phyloP scores from a whole-genome alignment of 2,113 vertebrate genomes.

The Microcebus griseorufus region DNA sequence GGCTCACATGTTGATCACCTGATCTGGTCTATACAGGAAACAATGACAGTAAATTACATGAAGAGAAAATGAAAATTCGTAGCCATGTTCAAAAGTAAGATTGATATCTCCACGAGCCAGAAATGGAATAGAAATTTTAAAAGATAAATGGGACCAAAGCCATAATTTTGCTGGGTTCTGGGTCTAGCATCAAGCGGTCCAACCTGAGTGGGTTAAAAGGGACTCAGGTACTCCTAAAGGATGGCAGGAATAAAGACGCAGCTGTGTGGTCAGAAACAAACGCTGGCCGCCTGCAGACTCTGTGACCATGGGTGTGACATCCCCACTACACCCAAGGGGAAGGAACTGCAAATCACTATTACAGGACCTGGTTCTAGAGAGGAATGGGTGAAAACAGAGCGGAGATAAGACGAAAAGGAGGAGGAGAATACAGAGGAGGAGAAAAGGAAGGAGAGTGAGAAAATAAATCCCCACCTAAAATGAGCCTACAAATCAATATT shows the following conservation, averaged over 20 bases:
- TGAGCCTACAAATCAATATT: constrained; percentile 15
- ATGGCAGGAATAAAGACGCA: not conserved
- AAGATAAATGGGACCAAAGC: not conserved
- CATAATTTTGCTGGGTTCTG: not conserved
- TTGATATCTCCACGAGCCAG: not conserved
- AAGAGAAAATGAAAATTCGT: not conserved
- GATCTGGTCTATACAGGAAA: not conserved
- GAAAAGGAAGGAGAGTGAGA: not conserved
- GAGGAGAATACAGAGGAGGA: not conserved
- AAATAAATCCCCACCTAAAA: not conserved
- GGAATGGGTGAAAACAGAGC: not conserved
- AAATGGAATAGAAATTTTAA: constrained; percentile 38
- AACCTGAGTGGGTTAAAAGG: not conserved
- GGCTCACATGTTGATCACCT: not conserved
- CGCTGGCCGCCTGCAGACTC: not conserved
- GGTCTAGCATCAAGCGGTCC: not conserved
- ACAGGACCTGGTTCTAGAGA: not conserved
- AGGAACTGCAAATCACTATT: not conserved
- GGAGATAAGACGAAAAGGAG: not conserved
- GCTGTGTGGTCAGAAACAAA: not conserved
- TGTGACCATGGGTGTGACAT: not conserved
- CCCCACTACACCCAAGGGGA: not conserved
- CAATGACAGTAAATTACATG: not conserved
- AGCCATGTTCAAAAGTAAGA: constrained; percentile 5
- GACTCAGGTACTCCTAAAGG: not conserved